Conservation (phyloP, 2,797 vertebrate species). For the Sebastes vulpes region DNA sequence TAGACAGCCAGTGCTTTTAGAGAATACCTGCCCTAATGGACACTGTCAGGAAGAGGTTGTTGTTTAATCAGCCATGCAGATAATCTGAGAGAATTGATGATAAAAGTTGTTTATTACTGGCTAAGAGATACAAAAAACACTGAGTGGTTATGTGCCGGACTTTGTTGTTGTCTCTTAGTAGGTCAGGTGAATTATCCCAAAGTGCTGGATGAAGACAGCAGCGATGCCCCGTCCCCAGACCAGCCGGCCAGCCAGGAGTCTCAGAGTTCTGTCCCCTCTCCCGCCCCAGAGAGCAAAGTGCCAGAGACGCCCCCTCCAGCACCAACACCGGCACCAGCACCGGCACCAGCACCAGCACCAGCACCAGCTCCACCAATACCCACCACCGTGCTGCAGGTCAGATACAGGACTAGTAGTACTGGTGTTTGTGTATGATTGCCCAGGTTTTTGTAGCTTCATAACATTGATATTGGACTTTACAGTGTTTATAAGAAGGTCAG, state of each 20-base stretch:
- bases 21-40: neutral
- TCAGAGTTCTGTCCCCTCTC: conserved; percentile 91
- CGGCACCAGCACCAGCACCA: neutral
- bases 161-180: conserved; percentile 72
- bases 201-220: conserved; percentile 95
- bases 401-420: neutral
- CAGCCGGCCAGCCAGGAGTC: conserved; percentile 97
- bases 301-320: conserved; percentile 85
- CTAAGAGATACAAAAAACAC: neutral
- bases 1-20: neutral
- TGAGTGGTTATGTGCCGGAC: neutral
- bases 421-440: neutral
- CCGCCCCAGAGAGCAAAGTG: conserved; percentile 88
- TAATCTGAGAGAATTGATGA: neutral
- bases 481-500: neutral
- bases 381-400: conserved; percentile 88
- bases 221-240: conserved; percentile 95
- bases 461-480: neutral
- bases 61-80: neutral
- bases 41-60: neutral
- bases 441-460: neutral
- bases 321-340: conserved; percentile 20
- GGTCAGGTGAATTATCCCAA: conserved; percentile 93
- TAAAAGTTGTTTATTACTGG: neutral
- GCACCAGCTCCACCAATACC: conserved; percentile 32